These are phyloP conservation scores for Pterocles orientalis DNA, from an alignment of 2,113 vertebrate species.

Conservation along the genomic window DNA sequence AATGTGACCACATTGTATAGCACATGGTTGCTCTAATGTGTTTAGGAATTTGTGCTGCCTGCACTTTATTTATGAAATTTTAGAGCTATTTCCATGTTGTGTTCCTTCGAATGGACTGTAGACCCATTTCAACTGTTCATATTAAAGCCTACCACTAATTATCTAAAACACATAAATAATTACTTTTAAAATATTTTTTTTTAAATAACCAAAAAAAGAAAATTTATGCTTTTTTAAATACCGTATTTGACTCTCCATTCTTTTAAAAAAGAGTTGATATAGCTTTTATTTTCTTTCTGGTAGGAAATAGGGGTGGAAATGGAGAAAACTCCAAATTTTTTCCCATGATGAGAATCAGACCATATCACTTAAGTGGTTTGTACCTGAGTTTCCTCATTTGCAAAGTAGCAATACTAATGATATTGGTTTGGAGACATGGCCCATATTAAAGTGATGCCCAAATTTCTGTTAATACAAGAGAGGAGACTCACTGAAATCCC, in stretches of 20 bases:
- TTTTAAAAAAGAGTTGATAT: background rate
- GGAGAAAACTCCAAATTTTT: background rate
- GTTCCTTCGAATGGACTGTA: background rate
- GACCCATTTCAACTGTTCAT: background rate
- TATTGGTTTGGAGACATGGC: fast-evolving
- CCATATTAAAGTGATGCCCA: background rate
- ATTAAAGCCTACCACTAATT: background rate
- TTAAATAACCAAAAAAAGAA: background rate
- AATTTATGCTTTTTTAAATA: background rate
- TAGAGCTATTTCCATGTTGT: background rate
- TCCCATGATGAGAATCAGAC: background rate
- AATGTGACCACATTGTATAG: background rate
- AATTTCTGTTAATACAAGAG: background rate
- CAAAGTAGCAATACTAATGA: background rate
- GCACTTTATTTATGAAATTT: background rate
- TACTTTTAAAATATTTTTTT: background rate
- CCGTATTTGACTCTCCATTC: background rate
- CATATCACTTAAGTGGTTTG: background rate
- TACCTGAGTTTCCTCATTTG: background rate
- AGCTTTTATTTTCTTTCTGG: background rate
- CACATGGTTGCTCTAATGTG: background rate
- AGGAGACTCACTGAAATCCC: background rate
- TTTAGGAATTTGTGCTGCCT: background rate
- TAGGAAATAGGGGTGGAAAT: background rate
- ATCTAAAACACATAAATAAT: background rate